These are phyloP conservation scores for Volucella inflata DNA, from an alignment of 2,888 invertebrate genomes.

Conservation along the genomic window DNA sequence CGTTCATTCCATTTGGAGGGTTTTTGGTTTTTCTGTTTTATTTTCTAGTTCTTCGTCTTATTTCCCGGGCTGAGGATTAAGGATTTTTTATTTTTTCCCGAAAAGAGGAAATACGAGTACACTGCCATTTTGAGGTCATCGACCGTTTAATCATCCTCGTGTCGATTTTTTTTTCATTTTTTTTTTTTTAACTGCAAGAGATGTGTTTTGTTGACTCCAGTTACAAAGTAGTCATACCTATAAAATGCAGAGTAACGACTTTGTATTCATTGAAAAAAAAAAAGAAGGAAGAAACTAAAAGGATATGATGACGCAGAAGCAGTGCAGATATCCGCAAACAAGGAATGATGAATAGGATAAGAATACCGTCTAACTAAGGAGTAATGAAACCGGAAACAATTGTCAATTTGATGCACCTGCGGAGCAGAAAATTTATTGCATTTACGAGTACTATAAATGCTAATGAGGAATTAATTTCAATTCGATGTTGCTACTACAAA, in stretches of 20 bases:
- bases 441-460: neutral
- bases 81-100: slow-evolving; percentile 27
- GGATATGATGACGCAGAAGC: slow-evolving; percentile 25
- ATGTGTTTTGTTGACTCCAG: slow-evolving; percentile 30
- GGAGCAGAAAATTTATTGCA: slow-evolving; percentile 9
- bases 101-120: slow-evolving; percentile 53
- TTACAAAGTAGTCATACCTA: slow-evolving; percentile 9
- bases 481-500: too few relatives aligned
- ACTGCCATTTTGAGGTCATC: slow-evolving; percentile 64
- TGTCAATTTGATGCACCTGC: slow-evolving; percentile 30
- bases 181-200: slow-evolving; percentile 38
- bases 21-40: slow-evolving; percentile 14
- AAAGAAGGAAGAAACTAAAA: too few relatives aligned
- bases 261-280: slow-evolving; percentile 38
- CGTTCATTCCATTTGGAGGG: slow-evolving; percentile 24
- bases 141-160: slow-evolving; percentile 69
- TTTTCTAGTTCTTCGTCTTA: slow-evolving; percentile 12
- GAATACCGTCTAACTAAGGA: neutral
- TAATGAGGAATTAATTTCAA: neutral
- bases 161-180: slow-evolving; percentile 20
- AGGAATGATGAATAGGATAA: slow-evolving; percentile 44
- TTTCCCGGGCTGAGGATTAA: slow-evolving; percentile 58
- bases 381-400: slow-evolving; percentile 16
- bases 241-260: slow-evolving; percentile 37
- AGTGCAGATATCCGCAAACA: slow-evolving; percentile 51